Conservation (phyloP, 1,140 invertebrate genomes). For the Akabosia matsudoensis region DNA sequence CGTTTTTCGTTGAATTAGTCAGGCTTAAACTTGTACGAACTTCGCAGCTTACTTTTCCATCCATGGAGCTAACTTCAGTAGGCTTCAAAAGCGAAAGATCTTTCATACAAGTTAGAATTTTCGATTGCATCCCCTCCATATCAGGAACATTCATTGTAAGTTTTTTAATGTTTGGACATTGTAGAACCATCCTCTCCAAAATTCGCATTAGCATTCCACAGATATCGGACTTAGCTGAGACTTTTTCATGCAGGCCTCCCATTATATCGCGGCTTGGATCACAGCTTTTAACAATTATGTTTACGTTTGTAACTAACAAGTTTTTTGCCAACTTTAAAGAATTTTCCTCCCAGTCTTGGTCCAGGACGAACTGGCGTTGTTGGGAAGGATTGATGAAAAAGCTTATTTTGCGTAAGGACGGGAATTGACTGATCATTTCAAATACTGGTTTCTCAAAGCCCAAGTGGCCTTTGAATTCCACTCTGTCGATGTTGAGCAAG, state of each 20-base stretch:
- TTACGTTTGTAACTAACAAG: neutral
- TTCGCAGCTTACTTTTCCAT: neutral
- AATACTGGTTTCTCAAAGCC: slow-evolving; percentile 9
- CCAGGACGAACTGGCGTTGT: neutral
- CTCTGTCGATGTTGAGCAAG: neutral
- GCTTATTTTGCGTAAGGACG: neutral
- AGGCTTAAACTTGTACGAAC: too few species aligned
- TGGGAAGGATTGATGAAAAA: neutral
- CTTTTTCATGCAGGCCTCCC: neutral
- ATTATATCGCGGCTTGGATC: neutral
- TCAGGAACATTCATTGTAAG: neutral
- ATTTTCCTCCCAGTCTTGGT: neutral
- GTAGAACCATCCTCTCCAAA: neutral
- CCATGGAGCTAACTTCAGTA: neutral
- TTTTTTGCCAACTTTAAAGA: neutral
- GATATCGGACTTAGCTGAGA: neutral
- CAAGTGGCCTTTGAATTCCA: slow-evolving; percentile 5
- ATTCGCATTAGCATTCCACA: neutral
- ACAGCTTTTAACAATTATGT: neutral
- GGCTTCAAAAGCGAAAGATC: neutral
- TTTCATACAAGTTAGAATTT: neutral
- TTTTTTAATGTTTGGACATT: neutral
- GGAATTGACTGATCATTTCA: slow-evolving; percentile 2
- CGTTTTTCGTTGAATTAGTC: too few species aligned
- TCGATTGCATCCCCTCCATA: neutral